These are phyloP conservation scores for Habrosyne pyritoides DNA, from an alignment of 2,888 invertebrate genomes.

Conservation along the genomic window DNA sequence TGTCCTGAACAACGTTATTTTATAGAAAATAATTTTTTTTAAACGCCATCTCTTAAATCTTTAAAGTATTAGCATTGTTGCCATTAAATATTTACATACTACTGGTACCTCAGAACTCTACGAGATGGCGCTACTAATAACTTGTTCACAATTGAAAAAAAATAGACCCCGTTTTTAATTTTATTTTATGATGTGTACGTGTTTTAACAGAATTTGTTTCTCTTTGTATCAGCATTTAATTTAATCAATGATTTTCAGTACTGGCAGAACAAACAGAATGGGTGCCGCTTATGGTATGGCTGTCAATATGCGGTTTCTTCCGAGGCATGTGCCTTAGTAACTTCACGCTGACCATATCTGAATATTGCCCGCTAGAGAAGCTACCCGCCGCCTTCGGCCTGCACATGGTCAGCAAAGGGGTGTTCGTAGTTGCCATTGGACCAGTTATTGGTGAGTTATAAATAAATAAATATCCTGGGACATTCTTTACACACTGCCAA, in stretches of 20 bases:
- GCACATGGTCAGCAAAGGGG: constrained; percentile 90
- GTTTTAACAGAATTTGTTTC: too few relatives aligned
- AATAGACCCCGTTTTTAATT: too few relatives aligned
- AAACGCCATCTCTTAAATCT: too few relatives aligned
- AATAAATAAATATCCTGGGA: not conserved
- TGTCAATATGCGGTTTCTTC: constrained; percentile 90
- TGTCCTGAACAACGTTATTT: too few relatives aligned
- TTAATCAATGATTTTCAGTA: constrained; percentile 73
- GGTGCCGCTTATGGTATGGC: constrained; percentile 86
- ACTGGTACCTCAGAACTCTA: too few relatives aligned
- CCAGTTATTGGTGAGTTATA: constrained; percentile 85
- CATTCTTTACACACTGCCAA: too few relatives aligned
- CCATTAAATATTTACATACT: too few relatives aligned
- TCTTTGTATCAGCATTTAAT: not conserved
- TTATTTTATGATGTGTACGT: too few relatives aligned
- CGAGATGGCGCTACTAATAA: too few relatives aligned
- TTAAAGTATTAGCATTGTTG: too few relatives aligned
- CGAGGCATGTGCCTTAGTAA: constrained; percentile 91
- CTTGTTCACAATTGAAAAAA: too few relatives aligned
- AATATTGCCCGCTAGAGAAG: constrained; percentile 88
- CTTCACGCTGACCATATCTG: constrained; percentile 90
- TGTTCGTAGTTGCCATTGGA: constrained; percentile 87
- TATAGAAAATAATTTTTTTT: too few relatives aligned
- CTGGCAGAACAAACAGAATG: constrained; percentile 89
- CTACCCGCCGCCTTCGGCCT: constrained; percentile 90